Conservation (phyloP, 2,888 invertebrate genomes). For the Peribatodes rhomboidaria region DNA sequence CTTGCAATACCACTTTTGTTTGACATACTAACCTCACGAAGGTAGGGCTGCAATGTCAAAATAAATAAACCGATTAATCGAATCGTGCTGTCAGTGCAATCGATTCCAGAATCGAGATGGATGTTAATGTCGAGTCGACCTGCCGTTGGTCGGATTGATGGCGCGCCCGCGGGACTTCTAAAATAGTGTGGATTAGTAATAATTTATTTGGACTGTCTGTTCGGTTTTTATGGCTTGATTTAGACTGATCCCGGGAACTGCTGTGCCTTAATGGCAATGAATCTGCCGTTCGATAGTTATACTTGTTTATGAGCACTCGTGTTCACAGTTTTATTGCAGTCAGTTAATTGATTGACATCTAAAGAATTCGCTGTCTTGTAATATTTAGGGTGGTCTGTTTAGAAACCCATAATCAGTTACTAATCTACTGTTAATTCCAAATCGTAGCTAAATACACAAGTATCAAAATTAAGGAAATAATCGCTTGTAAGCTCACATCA, state of each 20-base stretch:
- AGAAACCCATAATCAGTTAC: neutral
- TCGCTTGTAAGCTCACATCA: too few species aligned
- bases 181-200: conserved; percentile 51
- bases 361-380: neutral
- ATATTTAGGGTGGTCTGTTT: neutral
- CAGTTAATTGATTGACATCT: neutral
- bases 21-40: neutral
- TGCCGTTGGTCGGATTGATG: conserved; percentile 46
- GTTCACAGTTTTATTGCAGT: neutral
- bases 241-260: conserved; percentile 32
- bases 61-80: conserved; percentile 40
- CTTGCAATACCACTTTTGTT: neutral
- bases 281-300: neutral
- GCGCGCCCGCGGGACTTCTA: conserved; percentile 42
- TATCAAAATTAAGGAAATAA: too few species aligned
- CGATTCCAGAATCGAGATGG: conserved; percentile 46
- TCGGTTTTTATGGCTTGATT: conserved; percentile 44
- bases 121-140: conserved; percentile 46
- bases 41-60: conserved; percentile 4
- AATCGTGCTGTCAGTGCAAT: conserved; percentile 39
- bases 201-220: conserved; percentile 48
- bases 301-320: conserved; percentile 13
- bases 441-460: too few species aligned
- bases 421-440: too few species aligned
- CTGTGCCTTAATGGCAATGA: conserved; percentile 17